Conservation (phyloP, 2,888 invertebrate species). For the Sylvicola fuscatus region DNA sequence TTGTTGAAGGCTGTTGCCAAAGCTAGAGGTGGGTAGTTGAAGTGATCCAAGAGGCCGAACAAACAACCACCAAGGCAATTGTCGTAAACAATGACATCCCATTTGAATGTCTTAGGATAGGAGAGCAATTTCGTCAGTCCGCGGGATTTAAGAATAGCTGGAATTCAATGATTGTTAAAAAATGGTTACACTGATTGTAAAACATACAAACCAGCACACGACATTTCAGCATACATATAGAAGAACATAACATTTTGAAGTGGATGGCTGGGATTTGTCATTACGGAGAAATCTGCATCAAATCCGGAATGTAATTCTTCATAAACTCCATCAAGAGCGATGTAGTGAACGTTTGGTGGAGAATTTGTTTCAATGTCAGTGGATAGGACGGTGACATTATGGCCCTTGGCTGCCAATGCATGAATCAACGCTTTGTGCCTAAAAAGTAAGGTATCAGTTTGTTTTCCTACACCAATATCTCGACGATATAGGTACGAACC, state of each 20-base stretch:
- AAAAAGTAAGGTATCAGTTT: too few species aligned
- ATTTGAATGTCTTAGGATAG: background rate
- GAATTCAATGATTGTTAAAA: too few species aligned
- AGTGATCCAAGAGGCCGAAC: constrained; percentile 16
- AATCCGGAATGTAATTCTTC: constrained; percentile 1
- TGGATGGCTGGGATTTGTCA: background rate
- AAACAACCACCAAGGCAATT: constrained; percentile 15
- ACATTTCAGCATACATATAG: background rate
- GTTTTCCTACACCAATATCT: too few species aligned
- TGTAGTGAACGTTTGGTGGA: constrained; percentile 5
- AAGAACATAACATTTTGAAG: too few species aligned
- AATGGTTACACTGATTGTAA: too few species aligned
- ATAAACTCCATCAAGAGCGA: constrained; percentile 5
- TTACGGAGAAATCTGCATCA: background rate
- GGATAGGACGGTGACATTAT: constrained; percentile 5
- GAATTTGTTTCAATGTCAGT: constrained; percentile 3
- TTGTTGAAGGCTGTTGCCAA: constrained; percentile 13
- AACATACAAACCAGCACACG: background rate
- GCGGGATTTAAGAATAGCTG: too few species aligned
- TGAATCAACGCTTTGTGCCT: constrained; percentile 4
- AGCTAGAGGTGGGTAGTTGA: constrained; percentile 16
- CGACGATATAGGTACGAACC: background rate
- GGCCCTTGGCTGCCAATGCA: constrained; percentile 3
- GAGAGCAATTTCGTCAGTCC: too few species aligned
- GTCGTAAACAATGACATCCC: constrained; percentile 18